These are phyloP conservation scores for Diuraphis noxia DNA, from an alignment of 1,140 invertebrate genomes.

Conservation along the genomic window DNA sequence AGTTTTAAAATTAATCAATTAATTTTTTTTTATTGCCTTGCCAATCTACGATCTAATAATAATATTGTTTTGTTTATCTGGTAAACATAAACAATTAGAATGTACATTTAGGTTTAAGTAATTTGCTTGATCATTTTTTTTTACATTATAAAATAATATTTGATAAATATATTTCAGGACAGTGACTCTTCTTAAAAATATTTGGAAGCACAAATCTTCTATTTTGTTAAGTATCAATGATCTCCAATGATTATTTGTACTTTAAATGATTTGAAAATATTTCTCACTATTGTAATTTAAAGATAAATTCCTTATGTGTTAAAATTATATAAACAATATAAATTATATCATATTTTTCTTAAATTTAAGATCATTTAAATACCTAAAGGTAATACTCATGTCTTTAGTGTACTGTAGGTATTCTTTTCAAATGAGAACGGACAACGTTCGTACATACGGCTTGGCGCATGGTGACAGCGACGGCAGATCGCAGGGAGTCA, in stretches of 20 bases:
- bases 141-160: background rate
- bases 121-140: background rate
- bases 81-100: background rate
- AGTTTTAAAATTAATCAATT: background rate
- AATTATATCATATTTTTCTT: background rate
- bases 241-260: background rate
- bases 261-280: background rate
- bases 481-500: too few species aligned
- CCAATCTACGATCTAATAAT: background rate
- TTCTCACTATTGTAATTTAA: background rate
- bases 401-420: background rate
- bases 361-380: background rate
- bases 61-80: background rate
- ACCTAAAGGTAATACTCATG: background rate
- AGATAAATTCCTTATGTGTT: background rate
- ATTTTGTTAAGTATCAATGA: background rate
- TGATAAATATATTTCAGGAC: conserved; percentile 40
- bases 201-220: background rate
- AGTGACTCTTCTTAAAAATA: conserved; percentile 49
- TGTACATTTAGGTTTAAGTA: background rate
- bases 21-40: background rate
- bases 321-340: background rate
- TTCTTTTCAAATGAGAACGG: too few species aligned
- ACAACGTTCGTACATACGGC: too few species aligned
- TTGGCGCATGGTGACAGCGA: too few species aligned